Evolutionary conservation across 1,140 invertebrate genomes (phyloP).

Genomic region (Ceratitis capitata): DNA sequence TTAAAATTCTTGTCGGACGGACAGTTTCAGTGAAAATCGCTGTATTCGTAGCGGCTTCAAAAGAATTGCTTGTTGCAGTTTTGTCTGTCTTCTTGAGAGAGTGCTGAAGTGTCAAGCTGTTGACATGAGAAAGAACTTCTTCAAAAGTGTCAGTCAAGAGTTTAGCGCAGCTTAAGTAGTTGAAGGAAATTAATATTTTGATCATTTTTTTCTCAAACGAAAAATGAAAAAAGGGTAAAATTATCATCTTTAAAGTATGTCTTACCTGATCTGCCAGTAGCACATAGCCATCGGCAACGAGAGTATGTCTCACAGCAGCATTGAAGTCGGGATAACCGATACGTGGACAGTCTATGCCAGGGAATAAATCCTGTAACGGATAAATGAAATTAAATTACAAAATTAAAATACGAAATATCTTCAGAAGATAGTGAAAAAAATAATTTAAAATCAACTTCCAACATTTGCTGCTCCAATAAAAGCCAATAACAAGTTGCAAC

Average conservation of each 20-base stretch:
- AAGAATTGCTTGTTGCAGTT: neutral
- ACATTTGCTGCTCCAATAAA: neutral
- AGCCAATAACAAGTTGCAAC: neutral
- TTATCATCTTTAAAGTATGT: neutral
- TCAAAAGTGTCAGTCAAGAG: neutral
- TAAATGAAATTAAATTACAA: neutral
- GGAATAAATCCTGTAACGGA: conserved; percentile 78
- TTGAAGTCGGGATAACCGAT: conserved; percentile 87
- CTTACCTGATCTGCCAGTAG: conserved; percentile 80
- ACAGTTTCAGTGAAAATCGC: neutral
- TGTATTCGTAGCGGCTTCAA: neutral
- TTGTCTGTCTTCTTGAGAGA: neutral
- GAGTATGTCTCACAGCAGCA: conserved; percentile 75
- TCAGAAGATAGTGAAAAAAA: neutral
- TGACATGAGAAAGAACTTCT: neutral
- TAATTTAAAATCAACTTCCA: neutral
- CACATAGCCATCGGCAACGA: conserved; percentile 76
- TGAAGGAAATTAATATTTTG: neutral
- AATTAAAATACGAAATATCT: neutral
- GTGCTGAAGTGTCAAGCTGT: neutral
- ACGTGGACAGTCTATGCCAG: conserved; percentile 85
- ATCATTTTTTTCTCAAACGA: too few relatives aligned
- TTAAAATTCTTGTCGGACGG: neutral
- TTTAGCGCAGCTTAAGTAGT: neutral
- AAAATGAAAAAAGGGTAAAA: too few relatives aligned